Evolutionary conservation across 1,140 invertebrate genomes (phyloP), one percentile per base, ranked within the genome.

Genomic region (Lepidurus couesii): DNA sequence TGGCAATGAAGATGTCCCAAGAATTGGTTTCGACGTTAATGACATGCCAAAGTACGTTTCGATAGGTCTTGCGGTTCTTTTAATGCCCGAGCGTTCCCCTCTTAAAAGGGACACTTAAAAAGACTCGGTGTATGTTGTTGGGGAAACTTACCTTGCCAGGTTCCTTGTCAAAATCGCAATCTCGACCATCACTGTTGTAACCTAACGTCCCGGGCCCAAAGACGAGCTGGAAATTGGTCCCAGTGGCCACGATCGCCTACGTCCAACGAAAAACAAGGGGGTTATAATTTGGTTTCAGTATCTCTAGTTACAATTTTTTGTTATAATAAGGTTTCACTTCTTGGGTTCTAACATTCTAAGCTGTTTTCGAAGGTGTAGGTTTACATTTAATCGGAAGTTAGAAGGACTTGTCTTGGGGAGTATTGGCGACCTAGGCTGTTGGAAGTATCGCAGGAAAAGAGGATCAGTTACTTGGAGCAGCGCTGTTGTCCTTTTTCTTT

Each of bases 91-190:
- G 53, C 34, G 34, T 16, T 21, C 13, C 53, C 53, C 53, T 13
- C 53, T 65, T 65, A 9, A 65, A 65, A 65, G 6, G 53, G 53
- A 21, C 53, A 65, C 21, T 65, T 65, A 65, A 65, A 65, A 65
- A 65, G 53, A 65, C 53, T 7, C 21, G 21, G 16, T 21, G 53
- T 65, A 65, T n/a, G 53, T 10, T 75, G 42, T 43, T 43, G 42
- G 13, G 74, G 7, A 77, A 47, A 80, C 86, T 89, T 88, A 98
- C 97, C 90, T 98, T 98, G 83, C 95, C 95, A 44, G 90, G 92
- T 86, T 98, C 96, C 85, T 97, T 97, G 81, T 98, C 95, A 83
- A 98, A 98, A 85, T 98, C 95, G 82, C 95, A 96, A 82, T 95
- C 91, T 81, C 92, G 87, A 82, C 91, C 80, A 83, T 82, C 82